phyloP scores from a whole-genome alignment of 1,140 invertebrate genomes.

The Leptinotarsa texana region DNA sequence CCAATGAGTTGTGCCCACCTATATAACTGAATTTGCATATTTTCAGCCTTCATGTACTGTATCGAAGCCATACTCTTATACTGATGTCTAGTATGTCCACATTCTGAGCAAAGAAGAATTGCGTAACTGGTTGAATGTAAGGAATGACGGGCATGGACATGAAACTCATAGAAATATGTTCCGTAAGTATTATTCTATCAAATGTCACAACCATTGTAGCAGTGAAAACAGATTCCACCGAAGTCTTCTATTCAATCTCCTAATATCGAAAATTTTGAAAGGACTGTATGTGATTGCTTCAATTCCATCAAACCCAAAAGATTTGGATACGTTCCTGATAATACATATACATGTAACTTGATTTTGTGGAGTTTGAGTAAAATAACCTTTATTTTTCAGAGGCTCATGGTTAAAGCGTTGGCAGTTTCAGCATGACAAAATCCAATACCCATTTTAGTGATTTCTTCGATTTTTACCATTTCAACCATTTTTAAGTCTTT shows the following conservation, averaged over 20 bases:
- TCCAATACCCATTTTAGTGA: slow-evolving; percentile 13
- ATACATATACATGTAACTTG: slow-evolving; percentile 25
- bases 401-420: slow-evolving; percentile 18
- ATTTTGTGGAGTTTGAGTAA: slow-evolving; percentile 21
- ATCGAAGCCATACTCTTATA: background rate
- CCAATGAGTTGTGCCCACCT: background rate
- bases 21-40: slow-evolving; percentile 1
- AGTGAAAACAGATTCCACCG: background rate
- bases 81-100: slow-evolving; percentile 5
- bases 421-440: background rate
- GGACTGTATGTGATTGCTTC: background rate
- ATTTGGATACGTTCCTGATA: slow-evolving; percentile 14
- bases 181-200: slow-evolving; percentile 1
- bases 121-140: slow-evolving; percentile 10
- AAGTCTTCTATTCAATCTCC: slow-evolving; percentile 18
- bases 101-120: slow-evolving; percentile 2
- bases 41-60: background rate
- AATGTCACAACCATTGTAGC: slow-evolving; percentile 5
- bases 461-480: slow-evolving; percentile 14
- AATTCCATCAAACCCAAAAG: slow-evolving; percentile 11
- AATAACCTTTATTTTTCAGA: slow-evolving; percentile 9
- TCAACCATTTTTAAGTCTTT: background rate
- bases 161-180: background rate
- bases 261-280: slow-evolving; percentile 7
- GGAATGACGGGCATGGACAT: background rate